Evolutionary conservation across 2,888 invertebrate species (phyloP).

Genomic region (Thereva nobilitata): DNA sequence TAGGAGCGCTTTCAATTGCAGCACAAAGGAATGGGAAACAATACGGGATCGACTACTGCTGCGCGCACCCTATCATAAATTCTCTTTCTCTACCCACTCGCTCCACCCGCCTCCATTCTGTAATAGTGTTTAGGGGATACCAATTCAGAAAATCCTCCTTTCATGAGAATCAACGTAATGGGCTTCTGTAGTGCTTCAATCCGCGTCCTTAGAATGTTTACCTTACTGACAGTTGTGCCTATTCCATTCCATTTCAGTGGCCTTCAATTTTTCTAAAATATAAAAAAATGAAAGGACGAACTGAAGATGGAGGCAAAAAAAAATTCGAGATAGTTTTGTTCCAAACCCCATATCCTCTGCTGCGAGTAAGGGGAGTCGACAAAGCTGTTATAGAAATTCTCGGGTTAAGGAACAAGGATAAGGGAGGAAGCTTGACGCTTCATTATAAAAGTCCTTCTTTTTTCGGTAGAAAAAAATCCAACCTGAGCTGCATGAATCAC

Average conservation of each 20-base stretch:
- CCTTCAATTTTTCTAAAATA: slow-evolving; percentile 26
- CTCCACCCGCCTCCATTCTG: not conserved
- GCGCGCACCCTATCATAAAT: no score
- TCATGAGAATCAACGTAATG: slow-evolving; percentile 16
- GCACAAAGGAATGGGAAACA: slow-evolving; percentile 6
- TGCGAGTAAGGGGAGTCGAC: no score
- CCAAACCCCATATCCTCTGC: not conserved
- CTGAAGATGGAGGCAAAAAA: slow-evolving; percentile 1
- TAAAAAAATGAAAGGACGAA: not conserved
- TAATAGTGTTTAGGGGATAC: not conserved
- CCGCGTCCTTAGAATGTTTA: slow-evolving; percentile 13
- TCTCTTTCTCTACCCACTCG: no score
- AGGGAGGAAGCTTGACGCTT: slow-evolving; percentile 5
- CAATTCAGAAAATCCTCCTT: slow-evolving; percentile 15
- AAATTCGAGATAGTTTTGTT: no score
- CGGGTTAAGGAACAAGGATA: no score
- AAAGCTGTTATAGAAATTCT: no score
- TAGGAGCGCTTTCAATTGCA: slow-evolving; percentile 28
- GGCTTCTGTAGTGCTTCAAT: slow-evolving; percentile 2
- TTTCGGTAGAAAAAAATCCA: not conserved
- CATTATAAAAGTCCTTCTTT: slow-evolving; percentile 14
- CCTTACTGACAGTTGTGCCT: slow-evolving; percentile 9
- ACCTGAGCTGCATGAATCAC: slow-evolving; percentile 1
- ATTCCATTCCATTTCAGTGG: slow-evolving; percentile 16
- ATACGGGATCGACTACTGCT: not conserved